phyloP scores from a whole-genome alignment of 2,797 vertebrate genomes.

The Limnodromus scolopaceus region DNA sequence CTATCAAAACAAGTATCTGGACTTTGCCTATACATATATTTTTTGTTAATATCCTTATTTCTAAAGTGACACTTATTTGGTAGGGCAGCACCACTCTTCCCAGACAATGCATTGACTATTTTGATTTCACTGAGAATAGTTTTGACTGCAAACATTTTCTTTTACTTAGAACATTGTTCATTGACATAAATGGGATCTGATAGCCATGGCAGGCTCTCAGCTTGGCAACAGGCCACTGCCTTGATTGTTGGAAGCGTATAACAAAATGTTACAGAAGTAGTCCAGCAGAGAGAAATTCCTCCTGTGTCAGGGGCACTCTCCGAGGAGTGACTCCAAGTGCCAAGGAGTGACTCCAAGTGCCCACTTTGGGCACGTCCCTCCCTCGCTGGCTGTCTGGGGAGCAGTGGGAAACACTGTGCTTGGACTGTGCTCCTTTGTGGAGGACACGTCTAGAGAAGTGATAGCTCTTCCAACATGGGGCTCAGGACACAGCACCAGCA shows the following conservation, averaged over 20 bases:
- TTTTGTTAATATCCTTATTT: conserved; percentile 42
- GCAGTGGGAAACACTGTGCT: fast-evolving
- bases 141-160: conserved; percentile 19
- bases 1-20: conserved; percentile 40
- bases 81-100: conserved; percentile 4
- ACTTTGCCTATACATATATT: conserved; percentile 21
- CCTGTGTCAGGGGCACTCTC: background rate
- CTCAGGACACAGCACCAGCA: fast-evolving
- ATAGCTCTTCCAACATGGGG: fast-evolving
- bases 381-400: fast-evolving
- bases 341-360: background rate
- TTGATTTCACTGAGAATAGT: conserved; percentile 36
- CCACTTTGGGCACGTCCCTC: fast-evolving
- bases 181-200: conserved; percentile 27
- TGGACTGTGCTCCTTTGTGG: background rate
- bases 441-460: background rate
- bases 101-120: conserved; percentile 34
- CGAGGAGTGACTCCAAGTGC: background rate
- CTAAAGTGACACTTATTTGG: conserved; percentile 31
- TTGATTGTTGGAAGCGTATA: background rate
- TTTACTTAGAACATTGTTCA: background rate
- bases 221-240: background rate
- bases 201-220: background rate
- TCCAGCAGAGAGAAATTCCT: background rate
- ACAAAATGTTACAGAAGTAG: background rate